Percentiles rank a stretch among this genome's conserved stretches.
phyloP scores from a whole-genome alignment of 2,888 invertebrate species.

The Chesias legatella region DNA sequence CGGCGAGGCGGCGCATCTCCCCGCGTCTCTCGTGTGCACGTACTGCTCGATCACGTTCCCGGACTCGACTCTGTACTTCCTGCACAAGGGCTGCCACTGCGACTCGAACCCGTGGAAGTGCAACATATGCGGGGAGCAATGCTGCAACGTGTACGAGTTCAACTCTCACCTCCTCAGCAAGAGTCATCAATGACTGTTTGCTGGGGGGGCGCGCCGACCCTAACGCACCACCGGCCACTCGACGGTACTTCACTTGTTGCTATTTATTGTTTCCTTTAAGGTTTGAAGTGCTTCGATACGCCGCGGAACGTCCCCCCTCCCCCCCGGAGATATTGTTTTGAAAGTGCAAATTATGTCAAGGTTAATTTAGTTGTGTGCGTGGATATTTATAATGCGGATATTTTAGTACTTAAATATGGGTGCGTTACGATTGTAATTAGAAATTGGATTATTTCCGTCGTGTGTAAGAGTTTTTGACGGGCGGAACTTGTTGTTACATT shows the following conservation, averaged over 20 bases:
- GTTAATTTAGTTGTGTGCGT: conserved; percentile 64
- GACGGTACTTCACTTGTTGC: conserved; percentile 51
- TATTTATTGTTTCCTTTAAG: conserved; percentile 32
- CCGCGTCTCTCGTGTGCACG: conserved; percentile 86
- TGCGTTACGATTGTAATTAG: conserved; percentile 36
- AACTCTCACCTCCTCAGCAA: conserved; percentile 97
- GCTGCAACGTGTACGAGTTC: conserved; percentile 97
- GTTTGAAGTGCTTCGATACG: conserved; percentile 69
- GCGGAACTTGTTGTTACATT: conserved; percentile 48
- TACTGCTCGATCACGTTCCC: conserved; percentile 97
- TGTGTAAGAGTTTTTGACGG: conserved; percentile 33
- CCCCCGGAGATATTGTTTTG: conserved; percentile 70
- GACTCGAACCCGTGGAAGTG: conserved; percentile 98
- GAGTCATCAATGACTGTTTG: conserved; percentile 89
- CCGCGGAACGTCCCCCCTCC: conserved; percentile 78
- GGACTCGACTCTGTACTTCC: conserved; percentile 96
- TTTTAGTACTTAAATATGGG: conserved; percentile 70
- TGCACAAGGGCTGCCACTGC: conserved; percentile 99
- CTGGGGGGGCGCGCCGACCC: conserved; percentile 78
- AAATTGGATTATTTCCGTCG: conserved; percentile 32
- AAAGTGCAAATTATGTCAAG: conserved; percentile 75
- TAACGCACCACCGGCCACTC: conserved; percentile 65
- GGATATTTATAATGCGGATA: conserved; percentile 69
- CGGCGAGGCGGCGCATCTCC: conserved; percentile 79
- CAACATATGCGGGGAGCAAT: conserved; percentile 97